phyloP scores from a whole-genome alignment of 2,113 vertebrate species.

The Nothoprocta perdicaria region DNA sequence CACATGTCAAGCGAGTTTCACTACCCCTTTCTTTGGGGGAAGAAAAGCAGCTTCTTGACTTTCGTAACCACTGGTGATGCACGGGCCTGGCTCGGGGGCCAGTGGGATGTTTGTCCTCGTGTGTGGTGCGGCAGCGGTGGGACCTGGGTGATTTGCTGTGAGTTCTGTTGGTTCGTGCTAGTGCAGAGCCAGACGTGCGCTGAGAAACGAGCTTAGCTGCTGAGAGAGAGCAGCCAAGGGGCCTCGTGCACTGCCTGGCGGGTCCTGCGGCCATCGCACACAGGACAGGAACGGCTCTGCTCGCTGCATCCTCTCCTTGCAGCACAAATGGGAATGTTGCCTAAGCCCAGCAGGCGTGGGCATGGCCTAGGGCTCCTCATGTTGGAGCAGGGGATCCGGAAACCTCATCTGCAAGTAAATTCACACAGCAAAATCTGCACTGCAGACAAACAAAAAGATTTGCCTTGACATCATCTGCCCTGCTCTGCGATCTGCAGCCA shows the following conservation, averaged over 20 bases:
- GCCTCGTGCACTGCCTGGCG: background rate
- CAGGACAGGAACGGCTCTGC: background rate
- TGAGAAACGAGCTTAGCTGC: too few species aligned
- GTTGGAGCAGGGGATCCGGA: background rate
- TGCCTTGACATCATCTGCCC: constrained; percentile 57
- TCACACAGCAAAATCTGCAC: constrained; percentile 45
- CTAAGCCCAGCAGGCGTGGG: background rate
- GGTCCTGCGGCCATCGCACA: background rate
- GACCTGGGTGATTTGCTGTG: constrained; percentile 14
- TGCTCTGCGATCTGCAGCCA: constrained; percentile 34
- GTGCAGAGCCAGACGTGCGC: background rate
- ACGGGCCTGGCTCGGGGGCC: constrained; percentile 34
- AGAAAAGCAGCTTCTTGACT: background rate
- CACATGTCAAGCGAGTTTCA: background rate
- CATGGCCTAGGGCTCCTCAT: constrained; percentile 2
- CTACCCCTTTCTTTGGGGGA: background rate
- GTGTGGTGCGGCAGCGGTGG: constrained; percentile 20
- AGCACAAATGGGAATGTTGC: background rate
- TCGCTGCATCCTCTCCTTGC: background rate
- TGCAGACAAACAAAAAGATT: constrained; percentile 41
- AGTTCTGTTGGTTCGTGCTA: background rate
- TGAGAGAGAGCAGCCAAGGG: background rate
- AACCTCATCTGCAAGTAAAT: constrained; percentile 57
- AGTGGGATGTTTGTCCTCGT: constrained; percentile 35
- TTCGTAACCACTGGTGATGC: background rate